Evolutionary conservation across 1,140 invertebrate genomes (phyloP).

Genomic region (Luehdorfia chinensis): DNA sequence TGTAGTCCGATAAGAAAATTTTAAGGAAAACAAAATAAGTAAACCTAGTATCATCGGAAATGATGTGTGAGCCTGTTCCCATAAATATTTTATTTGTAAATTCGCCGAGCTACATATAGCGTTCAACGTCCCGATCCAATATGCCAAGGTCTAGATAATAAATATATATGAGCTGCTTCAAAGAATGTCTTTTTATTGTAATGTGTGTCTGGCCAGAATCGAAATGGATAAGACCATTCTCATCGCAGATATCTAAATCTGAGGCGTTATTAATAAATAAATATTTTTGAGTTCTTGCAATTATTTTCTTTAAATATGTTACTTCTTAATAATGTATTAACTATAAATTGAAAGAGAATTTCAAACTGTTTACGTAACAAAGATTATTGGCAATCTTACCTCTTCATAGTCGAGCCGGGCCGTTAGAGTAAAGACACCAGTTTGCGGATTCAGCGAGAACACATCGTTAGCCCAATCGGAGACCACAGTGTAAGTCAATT

Average conservation of each 20-base stretch:
- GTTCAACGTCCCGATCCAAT: conserved; percentile 22
- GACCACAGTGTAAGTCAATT: conserved; percentile 91
- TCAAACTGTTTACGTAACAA: too few relatives aligned
- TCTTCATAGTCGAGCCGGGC: conserved; percentile 95
- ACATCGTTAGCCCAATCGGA: conserved; percentile 97
- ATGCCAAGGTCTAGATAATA: conserved; percentile 30
- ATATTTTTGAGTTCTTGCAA: too few relatives aligned
- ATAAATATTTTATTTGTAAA: conserved; percentile 18
- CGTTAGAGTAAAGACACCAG: conserved; percentile 92
- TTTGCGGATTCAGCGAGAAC: conserved; percentile 93
- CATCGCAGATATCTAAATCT: too few relatives aligned
- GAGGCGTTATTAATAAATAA: too few relatives aligned
- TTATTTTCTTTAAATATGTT: too few relatives aligned
- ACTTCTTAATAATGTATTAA: too few relatives aligned
- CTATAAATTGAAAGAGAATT: too few relatives aligned
- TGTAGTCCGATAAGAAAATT: too few relatives aligned
- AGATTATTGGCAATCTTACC: too few relatives aligned
- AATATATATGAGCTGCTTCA: conserved; percentile 18
- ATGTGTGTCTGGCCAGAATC: background rate
- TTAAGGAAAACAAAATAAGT: conserved; percentile 1
- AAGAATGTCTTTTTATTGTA: conserved; percentile 15
- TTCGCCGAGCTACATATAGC: conserved; percentile 10
- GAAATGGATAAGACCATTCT: background rate
- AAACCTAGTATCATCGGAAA: conserved; percentile 2
- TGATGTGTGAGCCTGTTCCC: conserved; percentile 8